Percentiles rank a stretch among this genome's conserved stretches.
Evolutionary conservation across 2,888 invertebrate genomes (phyloP).

Genomic region (Papilio elwesi): DNA sequence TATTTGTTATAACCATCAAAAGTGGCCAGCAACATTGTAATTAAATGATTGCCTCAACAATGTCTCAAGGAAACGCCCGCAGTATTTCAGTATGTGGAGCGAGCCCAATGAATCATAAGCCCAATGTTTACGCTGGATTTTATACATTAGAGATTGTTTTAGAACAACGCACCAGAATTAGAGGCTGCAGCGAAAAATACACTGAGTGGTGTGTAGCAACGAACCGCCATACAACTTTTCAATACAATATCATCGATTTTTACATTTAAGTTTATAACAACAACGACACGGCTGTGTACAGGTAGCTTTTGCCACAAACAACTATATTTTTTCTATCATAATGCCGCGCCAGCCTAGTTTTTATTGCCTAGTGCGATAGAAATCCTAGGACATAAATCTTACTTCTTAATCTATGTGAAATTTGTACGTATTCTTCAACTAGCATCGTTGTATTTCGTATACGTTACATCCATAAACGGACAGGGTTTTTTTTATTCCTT

Average conservation of each 20-base stretch:
- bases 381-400: no score
- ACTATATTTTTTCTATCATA: no score
- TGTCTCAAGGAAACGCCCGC: conserved; percentile 44
- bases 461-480: no score
- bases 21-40: conserved; percentile 27
- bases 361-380: no score
- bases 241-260: neutral
- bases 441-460: no score
- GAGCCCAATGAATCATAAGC: conserved; percentile 65
- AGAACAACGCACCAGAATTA: conserved; percentile 52
- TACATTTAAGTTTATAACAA: neutral
- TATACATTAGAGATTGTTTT: conserved; percentile 63
- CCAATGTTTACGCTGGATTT: conserved; percentile 57
- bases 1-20: neutral
- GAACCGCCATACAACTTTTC: conserved; percentile 13
- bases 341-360: no score
- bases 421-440: no score
- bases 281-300: neutral
- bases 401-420: no score
- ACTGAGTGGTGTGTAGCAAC: conserved; percentile 26
- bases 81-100: conserved; percentile 59
- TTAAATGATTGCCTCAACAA: conserved; percentile 36
- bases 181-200: conserved; percentile 41
- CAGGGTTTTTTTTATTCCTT: no score
- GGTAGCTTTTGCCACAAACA: no score